Conservation (phyloP, 2,888 invertebrate genomes). For the Ditylenchus weischeri region DNA sequence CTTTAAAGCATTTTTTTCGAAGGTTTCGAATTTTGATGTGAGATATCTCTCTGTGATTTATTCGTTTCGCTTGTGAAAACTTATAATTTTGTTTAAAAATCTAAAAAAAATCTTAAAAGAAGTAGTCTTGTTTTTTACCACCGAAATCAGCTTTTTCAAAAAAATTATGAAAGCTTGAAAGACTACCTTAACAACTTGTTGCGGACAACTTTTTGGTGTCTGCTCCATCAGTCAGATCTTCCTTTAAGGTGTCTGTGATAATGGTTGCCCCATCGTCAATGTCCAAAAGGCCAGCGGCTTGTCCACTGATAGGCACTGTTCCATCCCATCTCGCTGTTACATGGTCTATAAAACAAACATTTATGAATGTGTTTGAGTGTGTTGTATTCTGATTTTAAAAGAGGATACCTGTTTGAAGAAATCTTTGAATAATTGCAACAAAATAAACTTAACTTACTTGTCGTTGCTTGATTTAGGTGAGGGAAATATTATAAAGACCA, state of each 20-base stretch:
- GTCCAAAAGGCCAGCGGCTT: constrained; percentile 32
- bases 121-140: too few relatives aligned
- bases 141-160: too few relatives aligned
- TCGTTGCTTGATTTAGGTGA: not conserved
- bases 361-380: constrained; percentile 13
- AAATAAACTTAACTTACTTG: not conserved
- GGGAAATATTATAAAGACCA: too few relatives aligned
- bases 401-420: not conserved
- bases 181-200: constrained; percentile 52
- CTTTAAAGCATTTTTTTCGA: too few relatives aligned
- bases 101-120: too few relatives aligned
- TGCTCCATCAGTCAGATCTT: constrained; percentile 46
- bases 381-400: not conserved
- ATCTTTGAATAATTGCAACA: not conserved
- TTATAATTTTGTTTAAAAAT: too few relatives aligned
- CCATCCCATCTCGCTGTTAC: constrained; percentile 45
- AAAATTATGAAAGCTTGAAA: too few relatives aligned
- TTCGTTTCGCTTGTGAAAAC: too few relatives aligned
- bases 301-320: constrained; percentile 24
- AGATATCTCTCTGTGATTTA: too few relatives aligned
- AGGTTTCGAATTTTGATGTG: too few relatives aligned
- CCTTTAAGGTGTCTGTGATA: constrained; percentile 54
- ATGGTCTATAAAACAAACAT: constrained; percentile 46
- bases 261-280: constrained; percentile 56
- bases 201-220: constrained; percentile 52